Base-by-base conservation (phyloP, 2,888 invertebrate species). In the Sinopyrophorus schimmeli region DNA sequence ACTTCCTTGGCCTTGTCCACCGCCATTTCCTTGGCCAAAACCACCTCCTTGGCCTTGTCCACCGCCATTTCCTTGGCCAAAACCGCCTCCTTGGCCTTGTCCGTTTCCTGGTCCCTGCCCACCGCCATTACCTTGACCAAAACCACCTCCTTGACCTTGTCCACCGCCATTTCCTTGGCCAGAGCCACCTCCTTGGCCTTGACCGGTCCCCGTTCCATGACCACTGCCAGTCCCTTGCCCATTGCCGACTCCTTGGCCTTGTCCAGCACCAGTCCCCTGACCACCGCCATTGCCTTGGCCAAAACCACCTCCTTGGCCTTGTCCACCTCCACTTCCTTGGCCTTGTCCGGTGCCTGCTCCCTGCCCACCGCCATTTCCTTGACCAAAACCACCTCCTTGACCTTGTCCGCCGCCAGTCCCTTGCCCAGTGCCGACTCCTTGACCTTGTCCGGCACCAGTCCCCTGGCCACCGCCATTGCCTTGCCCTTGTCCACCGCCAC, bases 121-220 rank as follows among this genome's bases (percentile, higher is more conserved):
- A 18, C 21, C 7, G 21, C 21, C 21, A 20, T 7, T 20, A 20
- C 21, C 9, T 14, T 24, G 32, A 1, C 48, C 48, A 1, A 21
- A 7, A 5, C 42, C 35, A 10, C 41, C 26, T 31, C 18, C 11
- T 31, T 3, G 6, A 3, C 12, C 12, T 28, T 16, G n/a, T 9
- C 32, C 32, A 17, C 15, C 6, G 5, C 31, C 21, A 20, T 7
- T 20, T 6, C 21, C 9, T 14, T 24, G 32, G 1, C 48, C 48
- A 1, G 27, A 7, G 3, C 42, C 35, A 10, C 41, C 26, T 31
- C 18, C 11, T 31, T 3, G 6, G 5, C 31, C 32, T 9, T 4
- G 5, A 9, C 32, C 32, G 18, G n/a, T 18, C 3, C 17, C 32
- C 2, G 2, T n/a, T 2, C 32, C 32, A 9, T 9, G 5, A 12